Conservation (phyloP, 2,113 vertebrate genomes). For the Cranoglanis bouderius region DNA sequence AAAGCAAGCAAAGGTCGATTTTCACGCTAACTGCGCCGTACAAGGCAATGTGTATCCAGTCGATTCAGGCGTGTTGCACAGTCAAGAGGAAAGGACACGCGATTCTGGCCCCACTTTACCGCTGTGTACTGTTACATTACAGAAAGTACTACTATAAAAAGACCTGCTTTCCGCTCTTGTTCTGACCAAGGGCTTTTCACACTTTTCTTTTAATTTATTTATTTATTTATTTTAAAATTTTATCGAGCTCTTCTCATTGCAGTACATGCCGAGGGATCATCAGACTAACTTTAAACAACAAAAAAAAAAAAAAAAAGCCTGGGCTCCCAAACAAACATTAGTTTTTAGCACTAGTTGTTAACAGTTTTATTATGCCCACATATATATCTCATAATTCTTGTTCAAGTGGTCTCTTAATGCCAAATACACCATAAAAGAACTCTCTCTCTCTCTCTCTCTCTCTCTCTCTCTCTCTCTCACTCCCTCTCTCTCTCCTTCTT, state of each 20-base stretch:
- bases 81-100: slow-evolving; percentile 58
- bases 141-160: slow-evolving; percentile 57
- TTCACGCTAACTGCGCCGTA: slow-evolving; percentile 68
- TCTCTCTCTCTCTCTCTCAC: not conserved
- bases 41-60: slow-evolving; percentile 60
- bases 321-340: not conserved
- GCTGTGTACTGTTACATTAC: slow-evolving; percentile 42
- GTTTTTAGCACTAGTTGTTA: slow-evolving; percentile 36
- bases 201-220: slow-evolving; percentile 46
- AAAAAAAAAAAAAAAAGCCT: not conserved
- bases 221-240: too few relatives aligned
- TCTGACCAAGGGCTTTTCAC: slow-evolving; percentile 16
- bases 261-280: slow-evolving; percentile 21
- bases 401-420: slow-evolving; percentile 5
- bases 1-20: slow-evolving; percentile 74
- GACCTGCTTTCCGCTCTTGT: slow-evolving; percentile 39
- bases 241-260: slow-evolving; percentile 15
- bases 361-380: slow-evolving; percentile 27
- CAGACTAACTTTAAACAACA: slow-evolving; percentile 13
- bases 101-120: slow-evolving; percentile 38
- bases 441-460: not conserved
- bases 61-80: slow-evolving; percentile 60
- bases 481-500: not conserved
- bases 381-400: slow-evolving; percentile 31
- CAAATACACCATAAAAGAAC: slow-evolving; percentile 12